A percentile compares a stretch with the other conserved stretches of the same genome.
phyloP scores from a whole-genome alignment of 2,797 vertebrate species.

The Helarctos malayanus region DNA sequence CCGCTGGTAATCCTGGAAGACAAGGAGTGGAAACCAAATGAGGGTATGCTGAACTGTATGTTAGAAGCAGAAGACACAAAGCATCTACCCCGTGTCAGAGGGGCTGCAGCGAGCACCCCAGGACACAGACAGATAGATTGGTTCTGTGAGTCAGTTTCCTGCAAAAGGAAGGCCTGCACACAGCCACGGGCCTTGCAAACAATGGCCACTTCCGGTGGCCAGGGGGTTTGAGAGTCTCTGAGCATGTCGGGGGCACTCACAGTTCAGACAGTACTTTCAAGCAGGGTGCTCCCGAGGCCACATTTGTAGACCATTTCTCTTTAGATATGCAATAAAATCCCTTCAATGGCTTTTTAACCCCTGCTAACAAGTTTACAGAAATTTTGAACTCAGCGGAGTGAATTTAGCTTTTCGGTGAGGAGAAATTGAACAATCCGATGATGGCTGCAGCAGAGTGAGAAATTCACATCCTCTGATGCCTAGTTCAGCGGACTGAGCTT shows the following conservation, averaged over 20 bases:
- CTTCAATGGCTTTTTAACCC: background rate
- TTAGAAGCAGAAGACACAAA: background rate
- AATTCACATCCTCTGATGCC: background rate
- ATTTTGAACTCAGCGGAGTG: background rate
- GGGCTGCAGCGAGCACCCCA: background rate
- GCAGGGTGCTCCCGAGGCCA: background rate
- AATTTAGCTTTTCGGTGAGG: background rate
- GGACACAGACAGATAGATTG: constrained; percentile 57
- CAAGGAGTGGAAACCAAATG: background rate
- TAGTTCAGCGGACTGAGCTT: background rate
- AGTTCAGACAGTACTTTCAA: background rate
- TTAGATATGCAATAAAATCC: background rate
- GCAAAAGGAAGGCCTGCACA: constrained; percentile 73
- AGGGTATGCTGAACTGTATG: background rate
- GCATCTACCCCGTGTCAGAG: background rate
- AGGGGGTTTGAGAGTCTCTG: background rate
- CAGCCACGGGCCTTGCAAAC: constrained; percentile 56
- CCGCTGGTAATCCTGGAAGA: background rate
- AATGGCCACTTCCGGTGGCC: constrained; percentile 78
- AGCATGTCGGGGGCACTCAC: background rate
- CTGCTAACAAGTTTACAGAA: background rate
- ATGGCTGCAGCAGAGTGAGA: background rate
- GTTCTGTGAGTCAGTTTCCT: constrained; percentile 83
- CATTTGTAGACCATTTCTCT: background rate
- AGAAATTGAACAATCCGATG: background rate